These are phyloP conservation scores for Scaptomyza hsui DNA, from an alignment of 1,140 invertebrate species.

Conservation along the genomic window DNA sequence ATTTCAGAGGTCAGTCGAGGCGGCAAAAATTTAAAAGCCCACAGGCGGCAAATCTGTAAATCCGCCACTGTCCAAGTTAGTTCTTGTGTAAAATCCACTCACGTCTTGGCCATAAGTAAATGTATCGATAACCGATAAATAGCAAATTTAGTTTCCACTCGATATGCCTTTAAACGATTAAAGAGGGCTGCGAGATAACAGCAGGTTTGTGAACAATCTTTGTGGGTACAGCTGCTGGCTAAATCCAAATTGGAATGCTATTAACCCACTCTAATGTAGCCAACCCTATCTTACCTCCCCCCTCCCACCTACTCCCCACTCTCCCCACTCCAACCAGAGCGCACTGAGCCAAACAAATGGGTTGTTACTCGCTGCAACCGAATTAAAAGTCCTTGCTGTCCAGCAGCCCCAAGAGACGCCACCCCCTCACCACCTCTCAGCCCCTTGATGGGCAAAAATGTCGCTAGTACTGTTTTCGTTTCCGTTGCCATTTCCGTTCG, in stretches of 20 bases:
- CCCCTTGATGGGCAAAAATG: constrained; percentile 22
- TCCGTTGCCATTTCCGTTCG: constrained; percentile 51
- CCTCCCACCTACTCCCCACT: too few relatives aligned
- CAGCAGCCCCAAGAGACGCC: constrained; percentile 13
- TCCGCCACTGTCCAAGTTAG: too few relatives aligned
- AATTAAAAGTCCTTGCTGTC: constrained; percentile 67
- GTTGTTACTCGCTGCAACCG: constrained; percentile 47
- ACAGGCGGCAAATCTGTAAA: too few relatives aligned
- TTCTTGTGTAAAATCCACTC: too few relatives aligned
- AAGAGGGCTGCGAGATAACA: neutral
- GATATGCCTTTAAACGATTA: neutral
- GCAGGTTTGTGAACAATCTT: constrained; percentile 6
- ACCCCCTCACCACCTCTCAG: neutral
- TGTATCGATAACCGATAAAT: neutral
- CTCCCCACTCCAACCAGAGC: neutral
- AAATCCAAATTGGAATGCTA: constrained; percentile 47
- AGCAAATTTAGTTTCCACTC: neutral
- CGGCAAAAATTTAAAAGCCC: too few relatives aligned
- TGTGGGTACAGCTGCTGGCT: constrained; percentile 13
- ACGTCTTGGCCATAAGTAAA: neutral
- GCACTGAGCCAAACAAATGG: constrained; percentile 35
- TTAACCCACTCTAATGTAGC: constrained; percentile 60
- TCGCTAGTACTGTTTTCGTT: constrained; percentile 27
- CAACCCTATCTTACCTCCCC: neutral
- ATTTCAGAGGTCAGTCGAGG: too few relatives aligned